Base-by-base conservation (phyloP, 2,888 invertebrate genomes). In the Lordiphosa fenestrarum region DNA sequence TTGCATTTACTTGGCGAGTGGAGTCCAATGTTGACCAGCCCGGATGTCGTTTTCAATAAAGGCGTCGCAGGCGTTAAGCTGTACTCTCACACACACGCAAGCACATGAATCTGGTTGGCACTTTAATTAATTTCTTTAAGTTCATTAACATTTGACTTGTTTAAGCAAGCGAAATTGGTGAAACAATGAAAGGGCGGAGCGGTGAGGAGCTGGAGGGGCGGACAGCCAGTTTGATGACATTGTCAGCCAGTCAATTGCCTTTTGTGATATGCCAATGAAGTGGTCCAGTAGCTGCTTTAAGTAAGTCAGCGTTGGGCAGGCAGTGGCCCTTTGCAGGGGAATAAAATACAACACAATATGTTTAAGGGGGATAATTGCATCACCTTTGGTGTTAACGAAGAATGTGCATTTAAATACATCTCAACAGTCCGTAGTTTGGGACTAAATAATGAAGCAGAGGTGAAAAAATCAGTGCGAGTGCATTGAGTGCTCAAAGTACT, bases 51-150 rank as follows among this genome's bases (percentile, higher is more conserved):
- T 82, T 78, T 78, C 77, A 78, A 78, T 78, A 78, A 78, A 84
- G 81, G 70, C 69, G 56, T 75, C 64, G 61, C 65, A 60, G 70
- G 70, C 77, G 81, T 80, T 80, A 76, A 83, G 71, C 78, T 59
- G 30, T 38, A 52, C 60, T 48, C 53, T 21, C 58, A 44, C 38
- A 49, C n/a, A 50, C 44, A 37, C 21, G 38, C 49, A 40, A 51
- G 35, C 35, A 52, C 36, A 51, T 49, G 55, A 30, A 25, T 44
- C 19, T 52, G 50, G 54, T 30, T 63, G 71, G 63, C 75, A 82
- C 78, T 84, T 84, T 83, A 84, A 78, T 78, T 78, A 78, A 78
- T 78, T 84, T 84, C 78, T 78, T 78, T 84, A 83, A 78, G 80
- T 78, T 78, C 78, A 84, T 78, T 78, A 78, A 84, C 80, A 76